These are phyloP conservation scores for Sminthurides bifidus DNA, from an alignment of 1,140 invertebrate species.

Conservation along the genomic window DNA sequence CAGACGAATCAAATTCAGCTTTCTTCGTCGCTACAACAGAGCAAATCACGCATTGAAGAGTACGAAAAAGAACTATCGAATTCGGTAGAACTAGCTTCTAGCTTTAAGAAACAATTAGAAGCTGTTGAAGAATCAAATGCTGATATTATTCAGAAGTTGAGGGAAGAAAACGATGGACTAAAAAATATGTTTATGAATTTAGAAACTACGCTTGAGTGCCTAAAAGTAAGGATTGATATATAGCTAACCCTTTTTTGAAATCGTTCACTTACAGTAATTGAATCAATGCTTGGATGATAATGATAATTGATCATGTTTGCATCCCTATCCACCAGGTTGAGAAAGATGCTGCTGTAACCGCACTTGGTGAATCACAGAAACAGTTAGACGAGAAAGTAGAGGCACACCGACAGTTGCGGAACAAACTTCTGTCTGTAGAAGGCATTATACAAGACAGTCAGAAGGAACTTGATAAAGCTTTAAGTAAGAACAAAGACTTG, in stretches of 20 bases:
- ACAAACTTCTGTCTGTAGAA: slow-evolving; percentile 3
- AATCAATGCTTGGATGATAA: slow-evolving; percentile 1
- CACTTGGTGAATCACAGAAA: slow-evolving; percentile 21
- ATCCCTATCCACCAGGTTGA: slow-evolving; percentile 14
- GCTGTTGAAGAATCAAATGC: slow-evolving; percentile 6
- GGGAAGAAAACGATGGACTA: slow-evolving; percentile 8
- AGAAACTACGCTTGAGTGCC: slow-evolving; percentile 2
- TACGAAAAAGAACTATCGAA: slow-evolving; percentile 27
- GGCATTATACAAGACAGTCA: not conserved
- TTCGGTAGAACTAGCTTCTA: slow-evolving; percentile 16
- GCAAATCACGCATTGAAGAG: slow-evolving; percentile 8
- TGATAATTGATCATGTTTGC: not conserved
- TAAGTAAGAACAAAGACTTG: slow-evolving; percentile 5
- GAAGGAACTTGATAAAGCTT: slow-evolving; percentile 8
- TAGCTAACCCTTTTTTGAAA: not conserved
- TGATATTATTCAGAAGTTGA: not conserved
- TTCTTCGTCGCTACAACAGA: slow-evolving; percentile 1
- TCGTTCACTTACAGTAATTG: not conserved
- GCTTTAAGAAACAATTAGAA: slow-evolving; percentile 16
- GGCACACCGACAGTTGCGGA: slow-evolving; percentile 2
- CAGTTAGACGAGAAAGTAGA: slow-evolving; percentile 14
- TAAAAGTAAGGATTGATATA: not conserved
- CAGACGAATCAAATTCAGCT: slow-evolving; percentile 18
- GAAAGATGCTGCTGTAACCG: slow-evolving; percentile 18
- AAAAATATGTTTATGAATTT: slow-evolving; percentile 6